These are phyloP conservation scores for Cottoperca gobio DNA, from an alignment of 2,797 vertebrate genomes.

Conservation along the genomic window DNA sequence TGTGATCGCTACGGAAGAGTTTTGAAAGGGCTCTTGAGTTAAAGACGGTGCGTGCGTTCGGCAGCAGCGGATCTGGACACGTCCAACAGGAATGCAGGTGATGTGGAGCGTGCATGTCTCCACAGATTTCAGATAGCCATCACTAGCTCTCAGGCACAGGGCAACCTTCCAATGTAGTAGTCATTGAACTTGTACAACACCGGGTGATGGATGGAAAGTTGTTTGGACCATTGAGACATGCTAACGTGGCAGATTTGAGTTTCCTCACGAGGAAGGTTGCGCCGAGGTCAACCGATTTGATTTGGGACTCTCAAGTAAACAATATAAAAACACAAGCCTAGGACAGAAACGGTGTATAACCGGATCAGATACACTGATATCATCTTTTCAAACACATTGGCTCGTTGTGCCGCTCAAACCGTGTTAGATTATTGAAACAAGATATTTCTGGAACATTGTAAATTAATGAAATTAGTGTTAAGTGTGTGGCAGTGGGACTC, in stretches of 20 bases:
- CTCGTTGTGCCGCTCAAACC: constrained; percentile 1
- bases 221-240: not conserved
- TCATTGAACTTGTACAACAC: not conserved
- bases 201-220: not conserved
- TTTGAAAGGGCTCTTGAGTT: not conserved
- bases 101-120: constrained; percentile 44
- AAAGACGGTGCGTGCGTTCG: not conserved
- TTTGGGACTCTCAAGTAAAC: too few species aligned
- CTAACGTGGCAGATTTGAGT: not conserved
- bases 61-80: constrained; percentile 64
- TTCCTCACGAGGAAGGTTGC: not conserved
- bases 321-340: not conserved
- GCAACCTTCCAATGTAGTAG: not conserved
- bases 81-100: constrained; percentile 64
- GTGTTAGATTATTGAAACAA: constrained; percentile 42
- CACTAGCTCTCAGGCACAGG: not conserved
- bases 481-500: constrained; percentile 26
- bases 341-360: not conserved
- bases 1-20: not conserved
- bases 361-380: constrained; percentile 14
- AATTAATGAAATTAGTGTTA: constrained; percentile 52
- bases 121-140: constrained; percentile 43
- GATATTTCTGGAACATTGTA: constrained; percentile 12
- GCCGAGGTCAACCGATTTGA: not conserved
- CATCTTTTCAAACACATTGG: constrained; percentile 8